A percentile compares a stretch with the other conserved stretches of the same genome.
phyloP scores from a whole-genome alignment of 2,888 invertebrate species.

The Tetanocera ferruginea region DNA sequence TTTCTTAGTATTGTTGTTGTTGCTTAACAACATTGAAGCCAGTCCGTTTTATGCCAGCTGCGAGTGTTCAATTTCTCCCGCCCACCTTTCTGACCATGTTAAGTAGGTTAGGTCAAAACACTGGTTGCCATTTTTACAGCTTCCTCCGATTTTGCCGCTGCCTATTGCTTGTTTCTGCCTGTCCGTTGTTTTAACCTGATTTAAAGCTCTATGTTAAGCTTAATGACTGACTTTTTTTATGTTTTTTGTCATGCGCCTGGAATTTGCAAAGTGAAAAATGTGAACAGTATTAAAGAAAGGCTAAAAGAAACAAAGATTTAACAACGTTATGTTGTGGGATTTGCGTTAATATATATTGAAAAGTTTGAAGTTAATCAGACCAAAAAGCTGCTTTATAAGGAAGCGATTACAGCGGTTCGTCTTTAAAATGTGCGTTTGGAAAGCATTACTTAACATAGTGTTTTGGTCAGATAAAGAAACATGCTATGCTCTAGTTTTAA shows the following conservation, averaged over 20 bases:
- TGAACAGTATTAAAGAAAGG: not conserved
- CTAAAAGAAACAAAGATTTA: not conserved
- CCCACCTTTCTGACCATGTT: not conserved
- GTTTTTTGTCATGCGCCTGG: not conserved
- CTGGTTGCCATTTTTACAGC: constrained; percentile 7
- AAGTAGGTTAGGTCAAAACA: constrained; percentile 22
- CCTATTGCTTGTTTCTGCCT: not conserved
- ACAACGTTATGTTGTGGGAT: no score
- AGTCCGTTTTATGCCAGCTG: not conserved
- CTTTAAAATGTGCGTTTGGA: no score
- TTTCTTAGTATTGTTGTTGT: not conserved
- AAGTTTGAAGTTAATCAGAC: no score
- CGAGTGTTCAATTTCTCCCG: not conserved
- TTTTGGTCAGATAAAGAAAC: no score
- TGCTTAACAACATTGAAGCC: not conserved
- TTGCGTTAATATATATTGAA: no score
- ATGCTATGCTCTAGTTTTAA: no score
- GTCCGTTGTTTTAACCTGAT: constrained; percentile 23
- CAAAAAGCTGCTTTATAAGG: no score
- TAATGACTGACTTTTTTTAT: not conserved
- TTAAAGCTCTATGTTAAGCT: constrained; percentile 19
- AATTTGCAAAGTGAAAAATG: not conserved
- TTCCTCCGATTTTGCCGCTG: not conserved
- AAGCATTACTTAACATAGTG: no score
- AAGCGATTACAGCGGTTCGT: no score